Conservation (phyloP, 2,113 vertebrate genomes). For the Ictidomys tridecemlineatus region DNA sequence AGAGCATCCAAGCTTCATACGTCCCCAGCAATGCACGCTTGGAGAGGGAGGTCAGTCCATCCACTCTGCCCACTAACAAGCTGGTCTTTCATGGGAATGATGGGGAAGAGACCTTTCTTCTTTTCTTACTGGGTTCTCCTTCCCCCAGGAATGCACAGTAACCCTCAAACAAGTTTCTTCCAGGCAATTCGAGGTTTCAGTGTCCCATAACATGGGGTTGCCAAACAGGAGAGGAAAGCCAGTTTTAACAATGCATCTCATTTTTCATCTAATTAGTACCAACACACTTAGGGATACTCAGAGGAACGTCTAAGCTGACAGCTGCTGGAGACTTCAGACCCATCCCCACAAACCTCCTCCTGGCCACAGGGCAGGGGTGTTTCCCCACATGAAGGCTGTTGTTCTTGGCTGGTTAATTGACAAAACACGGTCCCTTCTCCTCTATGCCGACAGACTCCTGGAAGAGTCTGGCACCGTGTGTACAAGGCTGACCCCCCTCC, state of each 20-base stretch:
- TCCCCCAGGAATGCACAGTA: no score
- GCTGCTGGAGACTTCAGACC: constrained; percentile 43
- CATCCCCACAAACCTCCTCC: constrained; percentile 48
- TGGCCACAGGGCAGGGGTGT: neutral
- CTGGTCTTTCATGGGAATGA: neutral
- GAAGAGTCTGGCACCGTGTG: neutral
- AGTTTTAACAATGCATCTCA: constrained; percentile 74
- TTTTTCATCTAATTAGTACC: constrained; percentile 70
- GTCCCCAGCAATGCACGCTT: neutral
- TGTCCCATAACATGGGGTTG: constrained; percentile 63
- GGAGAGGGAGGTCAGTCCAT: neutral
- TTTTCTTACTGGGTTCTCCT: neutral
- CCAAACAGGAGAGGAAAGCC: constrained; percentile 68
- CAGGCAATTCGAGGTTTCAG: constrained; percentile 61
- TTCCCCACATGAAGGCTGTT: constrained; percentile 32
- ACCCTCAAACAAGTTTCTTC: neutral
- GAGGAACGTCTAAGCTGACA: constrained; percentile 65
- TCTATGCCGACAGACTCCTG: neutral
- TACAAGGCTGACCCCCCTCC: constrained; percentile 4
- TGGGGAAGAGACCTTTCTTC: neutral
- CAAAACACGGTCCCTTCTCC: constrained; percentile 64
- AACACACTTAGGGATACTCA: constrained; percentile 68
- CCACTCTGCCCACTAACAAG: neutral
- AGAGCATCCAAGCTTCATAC: neutral
- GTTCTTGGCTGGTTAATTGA: constrained; percentile 51